phyloP scores from a whole-genome alignment of 1,140 invertebrate genomes.

The Phymastichus coffea region DNA sequence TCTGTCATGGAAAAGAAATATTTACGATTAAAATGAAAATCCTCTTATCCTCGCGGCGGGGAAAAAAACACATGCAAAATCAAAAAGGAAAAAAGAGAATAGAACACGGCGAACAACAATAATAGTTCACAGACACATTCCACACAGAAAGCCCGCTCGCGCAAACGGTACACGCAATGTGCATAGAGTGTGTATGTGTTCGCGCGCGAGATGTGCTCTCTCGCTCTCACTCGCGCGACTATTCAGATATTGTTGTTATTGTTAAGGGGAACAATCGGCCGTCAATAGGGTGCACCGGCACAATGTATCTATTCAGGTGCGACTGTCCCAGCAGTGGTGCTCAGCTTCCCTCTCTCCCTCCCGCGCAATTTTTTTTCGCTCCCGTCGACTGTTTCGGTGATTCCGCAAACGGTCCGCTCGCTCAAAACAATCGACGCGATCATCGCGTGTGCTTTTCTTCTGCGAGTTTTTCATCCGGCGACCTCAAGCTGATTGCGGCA shows the following conservation, averaged over 20 bases:
- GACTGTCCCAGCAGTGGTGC: slow-evolving; percentile 54
- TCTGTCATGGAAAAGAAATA: no score
- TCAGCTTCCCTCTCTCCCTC: slow-evolving; percentile 31
- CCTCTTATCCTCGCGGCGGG: no score
- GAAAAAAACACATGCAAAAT: no score
- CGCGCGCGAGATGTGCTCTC: slow-evolving; percentile 51
- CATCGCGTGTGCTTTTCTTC: neutral
- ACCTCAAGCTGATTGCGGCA: neutral
- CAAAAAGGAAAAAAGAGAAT: no score
- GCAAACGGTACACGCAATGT: slow-evolving; percentile 20
- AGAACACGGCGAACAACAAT: no score
- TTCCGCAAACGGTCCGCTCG: neutral
- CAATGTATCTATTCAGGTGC: slow-evolving; percentile 58
- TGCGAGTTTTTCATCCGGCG: no score
- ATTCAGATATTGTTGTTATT: slow-evolving; percentile 60
- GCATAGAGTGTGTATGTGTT: slow-evolving; percentile 35
- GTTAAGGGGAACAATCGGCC: slow-evolving; percentile 57
- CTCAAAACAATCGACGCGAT: slow-evolving; percentile 20
- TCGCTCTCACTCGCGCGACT: no score
- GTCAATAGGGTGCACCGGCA: slow-evolving; percentile 54
- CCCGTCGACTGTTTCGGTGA: slow-evolving; percentile 13
- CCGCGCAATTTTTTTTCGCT: slow-evolving; percentile 1
- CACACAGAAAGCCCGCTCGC: slow-evolving; percentile 13
- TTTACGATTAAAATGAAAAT: no score
- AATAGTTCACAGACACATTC: no score